These are phyloP conservation scores for Pelmatolapia mariae DNA, from an alignment of 2,113 vertebrate genomes.

Conservation along the genomic window DNA sequence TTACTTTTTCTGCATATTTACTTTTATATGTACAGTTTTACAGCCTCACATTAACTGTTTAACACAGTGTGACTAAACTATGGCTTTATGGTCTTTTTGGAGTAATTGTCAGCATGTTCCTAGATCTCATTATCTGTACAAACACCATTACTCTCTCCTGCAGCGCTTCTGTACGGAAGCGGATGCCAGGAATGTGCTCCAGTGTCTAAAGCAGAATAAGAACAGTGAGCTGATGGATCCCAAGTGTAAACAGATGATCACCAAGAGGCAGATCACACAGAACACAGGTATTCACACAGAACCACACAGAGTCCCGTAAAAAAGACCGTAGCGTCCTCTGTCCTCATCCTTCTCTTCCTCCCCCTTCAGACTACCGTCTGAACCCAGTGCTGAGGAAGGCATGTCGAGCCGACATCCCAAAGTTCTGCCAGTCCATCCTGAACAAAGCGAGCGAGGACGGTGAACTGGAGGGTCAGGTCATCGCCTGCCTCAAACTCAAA, in stretches of 20 bases:
- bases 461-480: constrained; percentile 92
- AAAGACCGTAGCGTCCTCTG: neutral
- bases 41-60: neutral
- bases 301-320: neutral
- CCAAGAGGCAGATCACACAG: constrained; percentile 96
- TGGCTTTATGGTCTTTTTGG: neutral
- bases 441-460: constrained; percentile 87
- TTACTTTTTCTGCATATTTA: neutral
- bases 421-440: constrained; percentile 92
- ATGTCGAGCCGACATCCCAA: constrained; percentile 95
- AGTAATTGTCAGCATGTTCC: neutral
- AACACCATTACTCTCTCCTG: neutral
- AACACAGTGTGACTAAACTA: neutral
- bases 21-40: neutral
- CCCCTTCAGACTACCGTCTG: constrained; percentile 84
- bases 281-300: constrained; percentile 81
- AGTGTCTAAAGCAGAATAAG: constrained; percentile 97
- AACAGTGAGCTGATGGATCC: constrained; percentile 98
- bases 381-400: constrained; percentile 93
- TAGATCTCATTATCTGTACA: neutral
- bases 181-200: constrained; percentile 89
- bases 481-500: constrained; percentile 93
- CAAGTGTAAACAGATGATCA: constrained; percentile 99
- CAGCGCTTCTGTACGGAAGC: constrained; percentile 93
- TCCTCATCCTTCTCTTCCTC: neutral